Percentiles rank a stretch among this genome's conserved stretches.
phyloP scores from a whole-genome alignment of 2,797 vertebrate genomes.

The Chelon auratus region DNA sequence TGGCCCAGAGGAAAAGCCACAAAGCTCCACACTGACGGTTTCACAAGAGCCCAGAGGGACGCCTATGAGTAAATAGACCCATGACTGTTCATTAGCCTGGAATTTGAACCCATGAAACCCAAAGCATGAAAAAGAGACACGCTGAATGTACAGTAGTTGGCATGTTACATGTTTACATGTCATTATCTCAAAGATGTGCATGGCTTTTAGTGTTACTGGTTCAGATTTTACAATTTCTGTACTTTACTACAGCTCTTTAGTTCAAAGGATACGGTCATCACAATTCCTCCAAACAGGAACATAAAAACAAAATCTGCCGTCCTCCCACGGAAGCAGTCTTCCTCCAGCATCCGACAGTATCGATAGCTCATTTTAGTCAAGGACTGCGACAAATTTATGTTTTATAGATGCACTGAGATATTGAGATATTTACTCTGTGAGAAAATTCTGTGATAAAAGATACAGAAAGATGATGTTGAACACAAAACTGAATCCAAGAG shows the following conservation, averaged over 20 bases:
- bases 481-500: conserved; percentile 92
- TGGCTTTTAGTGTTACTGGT: too few relatives aligned
- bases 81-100: conserved; percentile 44
- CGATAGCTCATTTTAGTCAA: conserved; percentile 82
- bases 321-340: conserved; percentile 89
- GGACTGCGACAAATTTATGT: conserved; percentile 12
- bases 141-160: neutral
- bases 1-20: conserved; percentile 18
- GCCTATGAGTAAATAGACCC: conserved; percentile 27
- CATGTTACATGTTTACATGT: neutral
- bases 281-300: conserved; percentile 89
- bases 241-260: too few relatives aligned
- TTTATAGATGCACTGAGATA: neutral
- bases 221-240: too few relatives aligned
- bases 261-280: conserved; percentile 90
- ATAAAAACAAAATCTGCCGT: conserved; percentile 91
- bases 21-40: conserved; percentile 28
- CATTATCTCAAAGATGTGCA: too few relatives aligned
- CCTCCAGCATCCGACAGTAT: conserved; percentile 92
- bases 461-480: conserved; percentile 94
- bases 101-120: conserved; percentile 49
- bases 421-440: neutral
- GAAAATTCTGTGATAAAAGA: conserved; percentile 47
- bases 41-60: conserved; percentile 22
- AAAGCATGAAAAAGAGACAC: conserved; percentile 15